phyloP scores from a whole-genome alignment of 2,888 invertebrate species.

The Merodon equestris region DNA sequence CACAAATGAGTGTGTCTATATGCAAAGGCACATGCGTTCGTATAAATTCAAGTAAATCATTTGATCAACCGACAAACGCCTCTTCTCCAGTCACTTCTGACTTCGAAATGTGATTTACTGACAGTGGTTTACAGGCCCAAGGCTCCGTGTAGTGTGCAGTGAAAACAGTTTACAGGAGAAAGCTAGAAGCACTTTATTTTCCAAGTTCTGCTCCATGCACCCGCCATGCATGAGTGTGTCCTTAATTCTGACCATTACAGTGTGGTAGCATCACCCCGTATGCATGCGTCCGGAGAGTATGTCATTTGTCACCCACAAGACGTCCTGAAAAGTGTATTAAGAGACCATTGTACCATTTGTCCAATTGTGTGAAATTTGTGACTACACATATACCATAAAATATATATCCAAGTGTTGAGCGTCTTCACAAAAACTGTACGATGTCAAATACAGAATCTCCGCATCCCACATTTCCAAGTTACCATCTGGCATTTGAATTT shows the following conservation, averaged over 20 bases:
- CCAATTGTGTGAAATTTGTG: constrained; percentile 53
- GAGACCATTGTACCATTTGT: constrained; percentile 43
- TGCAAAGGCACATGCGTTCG: no score
- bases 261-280: no score
- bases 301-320: constrained; percentile 42
- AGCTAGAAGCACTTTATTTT: no score
- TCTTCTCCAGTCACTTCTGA: constrained; percentile 28
- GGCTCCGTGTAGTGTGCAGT: constrained; percentile 7
- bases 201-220: no score
- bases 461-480: constrained; percentile 11
- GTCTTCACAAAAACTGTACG: constrained; percentile 33
- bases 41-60: no score
- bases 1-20: no score
- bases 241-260: no score
- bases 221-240: no score
- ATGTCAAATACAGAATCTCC: constrained; percentile 39
- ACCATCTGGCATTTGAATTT: constrained; percentile 43
- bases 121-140: constrained; percentile 28
- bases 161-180: neutral
- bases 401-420: no score
- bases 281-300: constrained; percentile 1
- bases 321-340: constrained; percentile 43
- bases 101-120: constrained; percentile 51
- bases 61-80: constrained; percentile 3
- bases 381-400: neutral